Evolutionary conservation across 1,140 invertebrate species (phyloP).

Genomic region (Proales similis): DNA sequence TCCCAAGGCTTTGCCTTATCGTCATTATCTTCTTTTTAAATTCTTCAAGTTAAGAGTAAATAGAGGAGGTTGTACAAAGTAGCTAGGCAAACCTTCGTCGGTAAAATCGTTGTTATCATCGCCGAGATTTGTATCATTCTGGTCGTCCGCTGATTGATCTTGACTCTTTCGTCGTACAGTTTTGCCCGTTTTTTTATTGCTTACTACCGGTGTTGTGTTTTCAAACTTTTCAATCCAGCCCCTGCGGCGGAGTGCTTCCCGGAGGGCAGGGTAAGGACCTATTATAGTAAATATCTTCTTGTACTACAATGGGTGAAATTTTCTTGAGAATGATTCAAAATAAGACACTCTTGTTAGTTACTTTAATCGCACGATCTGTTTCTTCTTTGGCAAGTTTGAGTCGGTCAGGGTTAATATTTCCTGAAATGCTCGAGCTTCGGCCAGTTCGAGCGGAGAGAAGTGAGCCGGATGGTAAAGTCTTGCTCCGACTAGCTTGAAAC

Average conservation of each 20-base stretch:
- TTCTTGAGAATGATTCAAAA: conserved; percentile 2
- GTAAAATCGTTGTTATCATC: conserved; percentile 47
- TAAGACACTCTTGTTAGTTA: conserved; percentile 21
- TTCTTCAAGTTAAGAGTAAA: neutral
- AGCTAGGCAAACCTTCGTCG: conserved; percentile 41
- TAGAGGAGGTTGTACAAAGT: conserved; percentile 3
- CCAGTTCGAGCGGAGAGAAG: neutral
- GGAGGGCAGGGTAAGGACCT: conserved; percentile 55
- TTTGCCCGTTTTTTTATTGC: conserved; percentile 39
- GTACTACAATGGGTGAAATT: conserved; percentile 46
- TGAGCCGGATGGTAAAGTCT: conserved; percentile 11
- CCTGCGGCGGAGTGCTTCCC: conserved; percentile 52
- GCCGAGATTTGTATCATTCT: conserved; percentile 44
- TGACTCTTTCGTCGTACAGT: conserved; percentile 39
- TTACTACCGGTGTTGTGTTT: conserved; percentile 39
- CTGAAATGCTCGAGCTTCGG: neutral
- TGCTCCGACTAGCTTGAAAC: conserved; percentile 9
- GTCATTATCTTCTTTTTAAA: conserved; percentile 41
- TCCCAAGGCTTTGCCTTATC: conserved; percentile 52
- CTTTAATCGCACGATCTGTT: conserved; percentile 37
- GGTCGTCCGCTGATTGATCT: conserved; percentile 39
- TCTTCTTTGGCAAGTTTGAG: conserved; percentile 38
- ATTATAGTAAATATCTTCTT: conserved; percentile 56
- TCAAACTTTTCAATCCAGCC: conserved; percentile 58
- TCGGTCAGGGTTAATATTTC: conserved; percentile 20